These are phyloP conservation scores for Argyra leucocephala DNA, from an alignment of 2,888 invertebrate genomes.

Conservation along the genomic window DNA sequence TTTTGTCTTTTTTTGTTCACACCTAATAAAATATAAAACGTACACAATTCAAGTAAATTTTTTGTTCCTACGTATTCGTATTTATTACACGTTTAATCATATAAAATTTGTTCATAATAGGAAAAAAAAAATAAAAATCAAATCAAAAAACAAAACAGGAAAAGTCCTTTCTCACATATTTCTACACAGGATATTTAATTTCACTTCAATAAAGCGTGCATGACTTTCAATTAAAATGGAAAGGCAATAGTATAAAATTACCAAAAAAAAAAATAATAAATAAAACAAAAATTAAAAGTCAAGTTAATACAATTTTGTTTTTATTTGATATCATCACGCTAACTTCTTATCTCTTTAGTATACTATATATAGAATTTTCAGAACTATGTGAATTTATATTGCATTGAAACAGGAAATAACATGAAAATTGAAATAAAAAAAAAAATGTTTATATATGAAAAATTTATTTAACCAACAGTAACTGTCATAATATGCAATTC, in stretches of 20 bases:
- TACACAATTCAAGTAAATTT: no score
- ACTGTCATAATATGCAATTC: background rate
- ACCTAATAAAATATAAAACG: no score
- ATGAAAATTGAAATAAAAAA: no score
- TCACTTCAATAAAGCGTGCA: slow-evolving; percentile 1
- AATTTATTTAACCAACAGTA: background rate
- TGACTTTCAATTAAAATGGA: background rate
- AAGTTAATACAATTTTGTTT: background rate
- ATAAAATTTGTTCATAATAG: background rate
- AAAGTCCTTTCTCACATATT: background rate
- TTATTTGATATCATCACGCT: background rate
- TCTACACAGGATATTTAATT: slow-evolving; percentile 1
- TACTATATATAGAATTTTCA: background rate
- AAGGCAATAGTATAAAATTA: background rate
- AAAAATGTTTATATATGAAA: no score
- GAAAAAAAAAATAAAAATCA: background rate
- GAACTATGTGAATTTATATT: background rate
- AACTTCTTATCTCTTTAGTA: background rate
- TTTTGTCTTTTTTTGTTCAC: no score
- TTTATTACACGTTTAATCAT: background rate
- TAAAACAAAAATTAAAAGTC: background rate
- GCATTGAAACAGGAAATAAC: no score
- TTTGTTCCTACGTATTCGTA: no score
- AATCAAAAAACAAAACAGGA: background rate
- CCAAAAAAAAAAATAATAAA: background rate